These are phyloP conservation scores for Chloromyia formosa DNA, from an alignment of 2,888 invertebrate genomes.

Conservation along the genomic window DNA sequence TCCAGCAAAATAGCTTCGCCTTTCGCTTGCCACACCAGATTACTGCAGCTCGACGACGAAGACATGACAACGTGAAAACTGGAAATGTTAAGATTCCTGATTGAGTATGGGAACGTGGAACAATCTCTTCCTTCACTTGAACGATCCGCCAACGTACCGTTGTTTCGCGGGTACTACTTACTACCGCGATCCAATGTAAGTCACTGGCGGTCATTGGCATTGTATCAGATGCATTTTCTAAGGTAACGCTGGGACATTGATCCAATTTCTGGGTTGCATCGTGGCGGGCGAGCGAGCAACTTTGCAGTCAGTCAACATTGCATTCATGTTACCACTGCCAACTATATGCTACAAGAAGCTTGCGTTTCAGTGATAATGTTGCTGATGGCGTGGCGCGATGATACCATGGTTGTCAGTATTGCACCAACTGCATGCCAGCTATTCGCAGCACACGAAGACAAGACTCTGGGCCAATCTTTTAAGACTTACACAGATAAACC, in stretches of 20 bases:
- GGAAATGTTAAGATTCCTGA: neutral
- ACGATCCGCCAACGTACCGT: constrained; percentile 46
- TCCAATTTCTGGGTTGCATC: constrained; percentile 54
- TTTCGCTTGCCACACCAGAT: neutral
- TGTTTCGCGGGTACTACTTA: constrained; percentile 52
- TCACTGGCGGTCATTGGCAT: constrained; percentile 64
- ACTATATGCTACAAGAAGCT: neutral
- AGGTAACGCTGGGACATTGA: constrained; percentile 61
- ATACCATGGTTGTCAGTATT: too few relatives aligned
- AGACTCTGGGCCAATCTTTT: too few relatives aligned
- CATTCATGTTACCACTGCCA: neutral
- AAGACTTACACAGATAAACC: too few relatives aligned
- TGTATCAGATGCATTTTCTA: constrained; percentile 56
- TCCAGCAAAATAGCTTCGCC: neutral
- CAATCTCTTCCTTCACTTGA: constrained; percentile 48
- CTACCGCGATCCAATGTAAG: constrained; percentile 60
- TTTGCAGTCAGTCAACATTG: neutral
- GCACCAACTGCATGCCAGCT: neutral
- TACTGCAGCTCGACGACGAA: neutral
- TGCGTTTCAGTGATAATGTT: neutral
- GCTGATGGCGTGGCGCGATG: neutral
- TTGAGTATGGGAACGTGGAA: constrained; percentile 30
- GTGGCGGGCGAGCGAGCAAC: neutral
- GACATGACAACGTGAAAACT: neutral
- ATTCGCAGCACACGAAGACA: too few relatives aligned